Percentiles rank a stretch among this genome's conserved stretches.
These are phyloP conservation scores for Drosophila quadrilineata DNA, from an alignment of 1,140 invertebrate genomes.

Conservation along the genomic window DNA sequence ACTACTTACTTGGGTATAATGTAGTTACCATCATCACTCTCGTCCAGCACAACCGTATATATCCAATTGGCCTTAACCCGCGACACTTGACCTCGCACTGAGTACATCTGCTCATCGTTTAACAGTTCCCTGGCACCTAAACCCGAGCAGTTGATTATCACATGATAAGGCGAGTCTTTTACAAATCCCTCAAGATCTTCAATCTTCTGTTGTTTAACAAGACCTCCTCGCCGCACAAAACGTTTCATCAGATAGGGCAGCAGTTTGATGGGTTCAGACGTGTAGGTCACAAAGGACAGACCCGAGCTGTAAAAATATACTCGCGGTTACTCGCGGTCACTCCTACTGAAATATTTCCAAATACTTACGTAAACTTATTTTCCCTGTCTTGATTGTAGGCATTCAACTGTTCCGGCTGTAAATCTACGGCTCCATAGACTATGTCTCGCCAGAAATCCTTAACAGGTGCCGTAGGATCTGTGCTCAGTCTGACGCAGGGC, in stretches of 20 bases:
- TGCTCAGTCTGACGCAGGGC: conserved; percentile 83
- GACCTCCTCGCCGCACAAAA: conserved; percentile 84
- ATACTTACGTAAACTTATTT: conserved; percentile 82
- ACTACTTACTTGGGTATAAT: conserved; percentile 87
- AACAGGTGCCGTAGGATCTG: conserved; percentile 37
- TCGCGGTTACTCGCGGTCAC: not conserved
- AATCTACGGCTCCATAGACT: conserved; percentile 83
- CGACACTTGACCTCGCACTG: conserved; percentile 88
- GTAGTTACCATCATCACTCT: conserved; percentile 85
- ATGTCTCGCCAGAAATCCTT: conserved; percentile 82
- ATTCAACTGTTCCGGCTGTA: conserved; percentile 82
- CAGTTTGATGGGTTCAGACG: conserved; percentile 83
- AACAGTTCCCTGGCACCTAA: conserved; percentile 84
- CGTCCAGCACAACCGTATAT: conserved; percentile 83
- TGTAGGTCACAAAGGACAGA: conserved; percentile 85
- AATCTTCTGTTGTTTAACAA: conserved; percentile 82
- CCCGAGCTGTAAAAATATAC: conserved; percentile 82
- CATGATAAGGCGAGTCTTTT: conserved; percentile 83
- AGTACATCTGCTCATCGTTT: conserved; percentile 83
- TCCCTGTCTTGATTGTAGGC: conserved; percentile 81
- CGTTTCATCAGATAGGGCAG: conserved; percentile 85
- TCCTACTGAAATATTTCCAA: not conserved
- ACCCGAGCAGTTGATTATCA: conserved; percentile 89
- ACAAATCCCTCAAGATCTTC: conserved; percentile 82
- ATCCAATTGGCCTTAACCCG: conserved; percentile 86